Conservation (phyloP, 1,140 invertebrate species). For the Tetragnatha versicolor region DNA sequence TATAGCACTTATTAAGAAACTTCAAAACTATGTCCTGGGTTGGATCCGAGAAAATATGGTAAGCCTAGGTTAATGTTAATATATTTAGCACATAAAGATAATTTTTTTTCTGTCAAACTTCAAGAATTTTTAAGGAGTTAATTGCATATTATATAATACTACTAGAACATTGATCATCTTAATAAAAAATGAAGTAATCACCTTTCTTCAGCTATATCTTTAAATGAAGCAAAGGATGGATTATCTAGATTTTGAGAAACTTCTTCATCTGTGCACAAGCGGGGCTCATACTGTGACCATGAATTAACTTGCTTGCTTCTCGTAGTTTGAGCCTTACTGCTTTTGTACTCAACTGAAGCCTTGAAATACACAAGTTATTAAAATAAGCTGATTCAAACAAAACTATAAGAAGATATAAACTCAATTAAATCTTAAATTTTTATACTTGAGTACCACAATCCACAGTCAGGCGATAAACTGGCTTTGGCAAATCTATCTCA, state of each 20-base stretch:
- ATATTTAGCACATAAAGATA: too few species aligned
- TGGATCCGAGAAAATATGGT: too few species aligned
- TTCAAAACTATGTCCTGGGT: too few species aligned
- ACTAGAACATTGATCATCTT: too few species aligned
- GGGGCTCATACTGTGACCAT: constrained; percentile 41
- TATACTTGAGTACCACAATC: constrained; percentile 30
- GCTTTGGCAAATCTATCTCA: constrained; percentile 23
- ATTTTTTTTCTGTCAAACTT: too few species aligned
- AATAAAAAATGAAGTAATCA: too few species aligned
- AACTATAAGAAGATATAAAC: not conserved
- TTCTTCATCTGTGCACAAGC: constrained; percentile 24
- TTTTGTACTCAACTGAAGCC: constrained; percentile 28
- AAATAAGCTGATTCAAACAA: not conserved
- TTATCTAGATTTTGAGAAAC: not conserved
- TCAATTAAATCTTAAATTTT: constrained; percentile 10
- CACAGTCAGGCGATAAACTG: constrained; percentile 17
- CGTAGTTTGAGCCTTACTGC: constrained; percentile 21
- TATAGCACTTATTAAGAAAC: too few species aligned
- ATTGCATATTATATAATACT: too few species aligned
- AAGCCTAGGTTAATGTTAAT: too few species aligned
- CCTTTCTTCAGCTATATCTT: constrained; percentile 17
- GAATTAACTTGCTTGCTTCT: constrained; percentile 21
- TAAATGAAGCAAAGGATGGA: not conserved
- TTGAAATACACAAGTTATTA: not conserved
- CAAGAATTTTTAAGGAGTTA: too few species aligned